phyloP scores from a whole-genome alignment of 2,113 vertebrate genomes.

The Falcunculus frontatus region DNA sequence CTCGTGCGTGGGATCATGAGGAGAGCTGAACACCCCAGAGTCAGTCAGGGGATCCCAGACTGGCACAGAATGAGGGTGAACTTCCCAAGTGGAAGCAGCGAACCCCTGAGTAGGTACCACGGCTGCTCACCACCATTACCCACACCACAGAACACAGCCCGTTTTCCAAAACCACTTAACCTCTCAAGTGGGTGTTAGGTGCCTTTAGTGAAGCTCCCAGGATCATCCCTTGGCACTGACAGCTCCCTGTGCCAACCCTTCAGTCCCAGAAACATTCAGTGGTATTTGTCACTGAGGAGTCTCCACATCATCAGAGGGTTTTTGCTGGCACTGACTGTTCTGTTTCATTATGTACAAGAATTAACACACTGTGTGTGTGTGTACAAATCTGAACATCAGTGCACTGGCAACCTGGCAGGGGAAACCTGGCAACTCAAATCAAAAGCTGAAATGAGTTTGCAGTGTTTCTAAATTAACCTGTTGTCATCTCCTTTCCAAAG shows the following conservation, averaged over 20 bases:
- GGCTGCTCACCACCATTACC: not conserved
- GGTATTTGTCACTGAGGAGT: not conserved
- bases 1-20: not conserved
- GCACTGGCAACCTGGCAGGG: not conserved
- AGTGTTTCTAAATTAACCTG: not conserved
- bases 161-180: not conserved
- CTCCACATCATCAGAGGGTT: not conserved
- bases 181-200: not conserved
- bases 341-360: not conserved
- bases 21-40: not conserved
- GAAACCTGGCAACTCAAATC: not conserved
- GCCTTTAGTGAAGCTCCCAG: not conserved
- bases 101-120: not conserved
- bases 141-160: not conserved
- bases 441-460: not conserved
- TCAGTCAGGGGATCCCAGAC: not conserved
- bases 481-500: not conserved
- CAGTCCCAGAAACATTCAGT: not conserved
- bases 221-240: not conserved
- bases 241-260: not conserved
- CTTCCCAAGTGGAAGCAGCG: not conserved
- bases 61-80: not conserved
- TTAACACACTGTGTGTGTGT: fast-evolving
- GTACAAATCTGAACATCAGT: not conserved
- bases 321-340: not conserved